Base-by-base conservation (phyloP, 2,113 vertebrate genomes). In the Cepphus grylle region DNA sequence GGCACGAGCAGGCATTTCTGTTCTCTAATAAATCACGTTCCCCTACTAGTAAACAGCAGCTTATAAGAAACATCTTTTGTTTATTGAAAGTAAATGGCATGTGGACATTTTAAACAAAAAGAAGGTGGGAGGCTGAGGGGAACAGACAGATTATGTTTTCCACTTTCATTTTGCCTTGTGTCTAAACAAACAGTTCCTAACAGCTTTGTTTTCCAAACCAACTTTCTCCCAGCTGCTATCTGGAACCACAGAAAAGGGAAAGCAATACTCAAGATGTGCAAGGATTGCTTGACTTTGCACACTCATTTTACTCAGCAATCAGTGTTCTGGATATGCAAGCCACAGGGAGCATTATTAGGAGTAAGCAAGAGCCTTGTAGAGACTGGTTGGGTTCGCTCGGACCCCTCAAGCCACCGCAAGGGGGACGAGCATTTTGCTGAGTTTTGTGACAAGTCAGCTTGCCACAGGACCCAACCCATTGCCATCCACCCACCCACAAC, bases 131-230 rank as follows among this genome's bases (percentile, higher is more conserved):
- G 78, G 81, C 71, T 26, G 81, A 90, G 43, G 23, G 84, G 55
- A 88, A 85, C 78, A 89, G 91, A 94, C 95, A 96, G 96, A 94
- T 93, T 86, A 92, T 97, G 95, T 97, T 96, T 97, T 92, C 58
- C 52, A 50, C 95, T 96, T 95, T 34, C 67, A 52, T 91, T 96
- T 93, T 93, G 88, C 94, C 92, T 95, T 88, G 95, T 94, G 90
- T 96, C 92, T 96, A 93, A 96, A 97, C 96, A 94, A 97, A 94
- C 38, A 11, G 69, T 59, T 95, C 87, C 49, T 49, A 95, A 96
- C 94, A 96, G 95, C 96, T 97, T 95, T 96, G 97, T 97, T 96
- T 97, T 96, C 91, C 91, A 97, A 95, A 95, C 47, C 52, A 91
- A 95, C 86, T 89, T 96, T 93, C 77, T 94, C 86, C 91, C 95